Evolutionary conservation across 1,140 invertebrate species (phyloP).

Genomic region (Reticulitermes speratus): DNA sequence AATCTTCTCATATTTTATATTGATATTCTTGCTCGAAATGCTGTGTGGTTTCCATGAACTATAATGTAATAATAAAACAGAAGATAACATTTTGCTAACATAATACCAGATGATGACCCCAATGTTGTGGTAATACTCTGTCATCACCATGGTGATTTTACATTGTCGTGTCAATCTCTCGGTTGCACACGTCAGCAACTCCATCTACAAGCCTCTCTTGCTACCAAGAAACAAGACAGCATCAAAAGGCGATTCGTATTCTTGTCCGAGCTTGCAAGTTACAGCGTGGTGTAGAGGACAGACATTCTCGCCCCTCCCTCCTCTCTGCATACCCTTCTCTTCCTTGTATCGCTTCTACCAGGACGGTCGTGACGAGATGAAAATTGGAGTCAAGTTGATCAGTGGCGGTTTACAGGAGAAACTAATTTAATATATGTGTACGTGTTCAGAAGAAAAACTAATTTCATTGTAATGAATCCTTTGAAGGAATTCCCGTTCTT

Average conservation of each 20-base stretch:
- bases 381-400: not conserved
- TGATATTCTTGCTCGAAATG: not conserved
- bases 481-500: too few relatives aligned
- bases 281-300: not conserved
- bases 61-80: conserved; percentile 6
- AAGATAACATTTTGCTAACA: conserved; percentile 4
- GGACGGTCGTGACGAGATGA: conserved; percentile 5
- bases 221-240: not conserved
- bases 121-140: not conserved
- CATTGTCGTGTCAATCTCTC: conserved; percentile 17
- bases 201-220: not conserved
- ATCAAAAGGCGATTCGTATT: conserved; percentile 16
- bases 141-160: not conserved
- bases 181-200: conserved; percentile 8
- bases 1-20: too few relatives aligned
- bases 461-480: too few relatives aligned
- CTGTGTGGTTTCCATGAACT: not conserved
- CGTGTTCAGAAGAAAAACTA: too few relatives aligned
- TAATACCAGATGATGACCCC: conserved; percentile 6
- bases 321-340: not conserved
- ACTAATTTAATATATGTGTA: too few relatives aligned
- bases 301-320: not conserved
- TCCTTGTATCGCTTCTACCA: not conserved
- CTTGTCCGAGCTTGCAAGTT: not conserved
- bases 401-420: not conserved